Evolutionary conservation across 35 echinoderm and acorn worm genomes (phyloP).

Genomic region (Eucidaris tribuloides): DNA sequence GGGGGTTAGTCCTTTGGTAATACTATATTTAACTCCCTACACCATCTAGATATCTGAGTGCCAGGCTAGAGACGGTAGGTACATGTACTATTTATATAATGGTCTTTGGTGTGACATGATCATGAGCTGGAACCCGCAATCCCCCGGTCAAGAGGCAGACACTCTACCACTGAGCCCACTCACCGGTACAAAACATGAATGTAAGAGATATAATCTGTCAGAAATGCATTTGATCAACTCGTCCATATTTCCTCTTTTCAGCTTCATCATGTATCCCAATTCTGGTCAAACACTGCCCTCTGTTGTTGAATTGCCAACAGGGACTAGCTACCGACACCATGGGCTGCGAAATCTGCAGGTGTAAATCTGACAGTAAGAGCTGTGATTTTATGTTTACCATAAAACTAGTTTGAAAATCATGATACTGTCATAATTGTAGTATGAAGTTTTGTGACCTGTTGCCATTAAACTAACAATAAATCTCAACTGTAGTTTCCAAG

Average conservation of each 20-base stretch:
- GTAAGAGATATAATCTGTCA: too few relatives aligned
- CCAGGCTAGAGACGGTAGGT: too few relatives aligned
- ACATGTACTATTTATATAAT: too few relatives aligned
- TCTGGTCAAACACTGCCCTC: constrained; percentile 4
- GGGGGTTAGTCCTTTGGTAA: too few relatives aligned
- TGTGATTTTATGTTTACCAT: not conserved
- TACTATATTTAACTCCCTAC: too few relatives aligned
- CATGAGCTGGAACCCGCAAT: too few relatives aligned
- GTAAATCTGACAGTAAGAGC: not conserved
- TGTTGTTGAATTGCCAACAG: not conserved
- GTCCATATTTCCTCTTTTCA: not conserved
- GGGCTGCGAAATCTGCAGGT: constrained; percentile 27
- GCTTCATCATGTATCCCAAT: not conserved
- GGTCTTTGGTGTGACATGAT: too few relatives aligned
- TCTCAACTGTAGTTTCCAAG: not conserved
- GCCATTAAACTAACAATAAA: not conserved
- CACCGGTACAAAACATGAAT: too few relatives aligned
- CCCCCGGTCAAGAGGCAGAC: too few relatives aligned
- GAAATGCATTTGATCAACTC: not conserved
- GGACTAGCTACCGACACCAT: constrained; percentile 5
- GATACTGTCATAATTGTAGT: not conserved
- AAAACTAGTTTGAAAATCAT: not conserved
- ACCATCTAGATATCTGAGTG: too few relatives aligned
- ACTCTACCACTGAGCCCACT: too few relatives aligned
- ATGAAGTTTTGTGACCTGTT: not conserved